Percentiles rank a stretch among this genome's conserved stretches.
These are phyloP conservation scores for Stigmatopora argus DNA, from an alignment of 2,113 vertebrate genomes.

Conservation along the genomic window DNA sequence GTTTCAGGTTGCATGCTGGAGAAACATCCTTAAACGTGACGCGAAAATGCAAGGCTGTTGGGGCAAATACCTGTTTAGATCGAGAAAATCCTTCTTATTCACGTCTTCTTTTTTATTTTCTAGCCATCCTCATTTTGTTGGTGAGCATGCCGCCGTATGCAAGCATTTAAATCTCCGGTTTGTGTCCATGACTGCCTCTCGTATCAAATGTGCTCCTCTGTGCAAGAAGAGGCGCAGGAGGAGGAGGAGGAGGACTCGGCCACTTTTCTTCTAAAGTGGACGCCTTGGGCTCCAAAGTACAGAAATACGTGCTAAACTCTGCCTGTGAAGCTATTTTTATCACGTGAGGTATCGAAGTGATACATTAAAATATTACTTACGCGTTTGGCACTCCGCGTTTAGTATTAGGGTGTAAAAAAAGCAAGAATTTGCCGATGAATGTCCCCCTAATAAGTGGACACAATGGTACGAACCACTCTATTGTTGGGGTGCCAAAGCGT, in stretches of 20 bases:
- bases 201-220: conserved; percentile 54
- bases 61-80: neutral
- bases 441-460: conserved; percentile 46
- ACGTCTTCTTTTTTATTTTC: conserved; percentile 31
- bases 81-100: conserved; percentile 44
- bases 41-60: neutral
- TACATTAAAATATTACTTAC: accelerated
- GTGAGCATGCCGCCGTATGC: conserved; percentile 49
- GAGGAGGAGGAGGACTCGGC: conserved; percentile 32
- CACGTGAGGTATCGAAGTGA: neutral
- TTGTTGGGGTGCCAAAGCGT: conserved; percentile 66
- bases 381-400: neutral
- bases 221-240: conserved; percentile 61
- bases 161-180: conserved; percentile 57
- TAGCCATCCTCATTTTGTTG: conserved; percentile 55
- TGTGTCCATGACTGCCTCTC: conserved; percentile 56
- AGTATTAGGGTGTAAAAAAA: neutral
- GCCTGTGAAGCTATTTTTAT: neutral
- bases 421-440: conserved; percentile 6
- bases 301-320: neutral
- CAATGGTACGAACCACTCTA: conserved; percentile 72
- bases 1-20: too few species aligned
- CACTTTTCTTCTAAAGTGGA: conserved; percentile 50
- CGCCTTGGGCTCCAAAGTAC: neutral
- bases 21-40: conserved; percentile 10